Percentiles rank a stretch among this genome's conserved stretches.
These are phyloP conservation scores for Blastomussa wellsi DNA, from an alignment of 92 coral and sea anemone species.

Conservation along the genomic window DNA sequence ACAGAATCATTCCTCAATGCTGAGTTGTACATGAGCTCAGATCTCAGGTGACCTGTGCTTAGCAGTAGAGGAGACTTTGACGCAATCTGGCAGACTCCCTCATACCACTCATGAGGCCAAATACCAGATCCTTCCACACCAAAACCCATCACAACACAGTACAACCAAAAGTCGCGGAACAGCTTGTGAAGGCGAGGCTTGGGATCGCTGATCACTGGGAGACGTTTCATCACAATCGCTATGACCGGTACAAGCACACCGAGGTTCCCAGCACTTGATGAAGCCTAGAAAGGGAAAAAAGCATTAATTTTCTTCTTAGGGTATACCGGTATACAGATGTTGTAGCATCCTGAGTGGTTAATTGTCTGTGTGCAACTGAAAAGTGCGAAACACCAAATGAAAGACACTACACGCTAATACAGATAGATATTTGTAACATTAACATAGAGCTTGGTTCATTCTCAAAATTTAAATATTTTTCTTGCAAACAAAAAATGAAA, in stretches of 20 bases:
- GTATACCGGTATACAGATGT: not conserved
- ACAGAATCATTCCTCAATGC: constrained; percentile 92
- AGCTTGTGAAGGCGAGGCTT: constrained; percentile 91
- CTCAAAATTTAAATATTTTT: no score
- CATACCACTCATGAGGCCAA: constrained; percentile 96
- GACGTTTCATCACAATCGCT: constrained; percentile 78
- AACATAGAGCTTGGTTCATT: no score
- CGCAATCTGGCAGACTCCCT: constrained; percentile 90
- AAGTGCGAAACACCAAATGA: no score
- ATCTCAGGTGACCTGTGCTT: constrained; percentile 88
- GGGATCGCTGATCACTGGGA: constrained; percentile 93
- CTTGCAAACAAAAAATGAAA: no score
- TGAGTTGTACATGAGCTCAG: constrained; percentile 94
- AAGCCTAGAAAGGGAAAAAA: constrained; percentile 62
- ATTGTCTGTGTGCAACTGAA: no score
- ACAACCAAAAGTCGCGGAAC: constrained; percentile 96
- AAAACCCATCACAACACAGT: constrained; percentile 98
- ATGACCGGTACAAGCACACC: constrained; percentile 96
- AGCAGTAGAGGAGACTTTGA: constrained; percentile 90
- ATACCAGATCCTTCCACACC: constrained; percentile 89
- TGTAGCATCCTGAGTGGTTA: no score
- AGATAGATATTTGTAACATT: no score
- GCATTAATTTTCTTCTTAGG: not conserved
- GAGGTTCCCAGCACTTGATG: constrained; percentile 99
- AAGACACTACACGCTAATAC: no score